Base-by-base conservation (phyloP, 1,140 invertebrate genomes). In the Eueides isabella region DNA sequence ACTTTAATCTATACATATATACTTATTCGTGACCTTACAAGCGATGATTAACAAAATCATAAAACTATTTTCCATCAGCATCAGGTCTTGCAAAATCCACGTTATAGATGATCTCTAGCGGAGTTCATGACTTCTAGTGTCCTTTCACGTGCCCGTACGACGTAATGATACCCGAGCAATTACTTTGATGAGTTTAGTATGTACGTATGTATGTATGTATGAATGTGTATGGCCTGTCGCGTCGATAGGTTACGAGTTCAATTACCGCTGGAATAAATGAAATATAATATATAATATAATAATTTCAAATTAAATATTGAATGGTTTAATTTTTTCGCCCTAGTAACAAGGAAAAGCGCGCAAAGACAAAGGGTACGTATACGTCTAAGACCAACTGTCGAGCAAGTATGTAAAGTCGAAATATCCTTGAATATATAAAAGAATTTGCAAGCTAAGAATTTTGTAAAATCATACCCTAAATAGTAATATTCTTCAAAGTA, bases 81-180 rank as follows among this genome's bases (percentile, higher is more conserved):
- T 38, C 35, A 38, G 11, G 11, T 55, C 9, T 55, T 55, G 23
- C 48, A 55, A 55, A 55, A 55, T 55, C 23, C 19, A 55, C 48
- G 48, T 26, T 55, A 55, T 55, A 26, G 48, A 55, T 55, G 48
- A 55, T 55, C 48, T 26, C 48, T 23, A 55, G 48, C 48, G 1
- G 48, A 55, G 48, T 55, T 55, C 48, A 55, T n/a, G 48, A 55
- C 48, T 11, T 23, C 48, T 26, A 2, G 41, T 55, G 48, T 55
- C 48, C 48, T 55, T 55, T 55, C 48, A 55, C 48, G 48, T 55
- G 48, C 19, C 48, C 48, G 19, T 12, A 55, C 48, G 48, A 26
- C 26, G 23, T 55, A 55, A 55, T 55, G 48, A 55, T 55, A 26
- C 11, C 48, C 12, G n/a, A 55, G 19, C 26, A 23, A 55, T 55